Evolutionary conservation across 2,797 vertebrate genomes (phyloP).

Genomic region (Antrozous pallidus): DNA sequence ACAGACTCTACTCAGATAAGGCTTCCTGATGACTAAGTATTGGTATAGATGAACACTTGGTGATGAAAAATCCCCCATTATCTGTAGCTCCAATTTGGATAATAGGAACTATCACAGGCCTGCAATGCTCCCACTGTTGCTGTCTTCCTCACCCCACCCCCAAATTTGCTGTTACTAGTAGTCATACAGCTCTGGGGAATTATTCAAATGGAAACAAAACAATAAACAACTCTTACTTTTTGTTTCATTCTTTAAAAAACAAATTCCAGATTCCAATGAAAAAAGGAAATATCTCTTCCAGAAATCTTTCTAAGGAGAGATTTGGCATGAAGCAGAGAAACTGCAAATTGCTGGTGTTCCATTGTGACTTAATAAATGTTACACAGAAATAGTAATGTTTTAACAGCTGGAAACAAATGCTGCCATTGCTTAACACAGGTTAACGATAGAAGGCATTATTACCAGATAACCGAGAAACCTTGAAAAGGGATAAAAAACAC

Average conservation of each 20-base stretch:
- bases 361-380: not conserved
- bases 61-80: not conserved
- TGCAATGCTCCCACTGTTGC: accelerated
- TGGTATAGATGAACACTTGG: accelerated
- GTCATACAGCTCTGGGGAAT: not conserved
- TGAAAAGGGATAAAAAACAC: not conserved
- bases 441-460: not conserved
- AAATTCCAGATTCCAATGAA: not conserved
- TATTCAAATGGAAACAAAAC: not conserved
- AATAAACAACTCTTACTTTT: not conserved
- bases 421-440: not conserved
- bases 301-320: not conserved
- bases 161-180: not conserved
- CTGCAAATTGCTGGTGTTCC: not conserved
- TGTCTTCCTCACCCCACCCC: too few relatives aligned
- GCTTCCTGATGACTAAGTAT: accelerated
- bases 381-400: not conserved
- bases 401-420: not conserved
- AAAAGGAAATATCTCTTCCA: not conserved
- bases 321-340: not conserved
- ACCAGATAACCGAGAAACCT: not conserved
- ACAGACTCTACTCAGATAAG: not conserved
- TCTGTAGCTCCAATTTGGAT: not conserved
- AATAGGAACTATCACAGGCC: accelerated
- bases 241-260: not conserved